Base-by-base conservation (phyloP, 2,113 vertebrate species). In the Tyrannus savana region DNA sequence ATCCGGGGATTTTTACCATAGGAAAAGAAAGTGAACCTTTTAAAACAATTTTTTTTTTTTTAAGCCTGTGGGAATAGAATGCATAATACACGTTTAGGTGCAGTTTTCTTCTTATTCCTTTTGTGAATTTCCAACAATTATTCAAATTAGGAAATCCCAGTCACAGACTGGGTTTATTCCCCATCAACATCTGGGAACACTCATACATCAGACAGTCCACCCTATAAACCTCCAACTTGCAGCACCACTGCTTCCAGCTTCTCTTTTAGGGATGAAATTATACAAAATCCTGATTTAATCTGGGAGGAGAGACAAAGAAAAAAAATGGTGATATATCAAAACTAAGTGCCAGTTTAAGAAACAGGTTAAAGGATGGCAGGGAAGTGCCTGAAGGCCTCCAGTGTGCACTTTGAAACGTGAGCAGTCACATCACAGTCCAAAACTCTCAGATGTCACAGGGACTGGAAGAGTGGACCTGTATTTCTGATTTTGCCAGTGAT, bases 51-150 rank as follows among this genome's bases (percentile, higher is more conserved):
- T 47, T 23, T 24, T 49, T 49, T 49, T 87, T 62, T 46, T 89
- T 62, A 87, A 87, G 74, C 24, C 31, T 25, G 17, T 6, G 15
- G 53, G 8, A 67, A 71, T 7, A 37, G 60, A 90, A 77, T 19
- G 75, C 18, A 25, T 13, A 53, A 89, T 92, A 21, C 19, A 75
- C 50, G 31, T 50, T n/a, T 68, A 44, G 89, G 28, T 50, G 68
- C 22, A 22, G 50, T 31, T 75, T 73, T 56, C 21, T 58, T 74
- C 21, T 58, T 74, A 60, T 27, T 77, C 16, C 10, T 78, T 52
- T 46, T 67, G 44, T 42, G 79, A 95, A 21, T 84, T 53, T 62
- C 79, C 84, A 79, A 35, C 60, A 62, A 16, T 76, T 87, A 89
- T 33, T 49, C 37, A 78, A 72, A 52, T 44, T 4, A 75, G 55